These are phyloP conservation scores for Xenopus petersii DNA, from an alignment of 2,797 vertebrate genomes.

Conservation along the genomic window DNA sequence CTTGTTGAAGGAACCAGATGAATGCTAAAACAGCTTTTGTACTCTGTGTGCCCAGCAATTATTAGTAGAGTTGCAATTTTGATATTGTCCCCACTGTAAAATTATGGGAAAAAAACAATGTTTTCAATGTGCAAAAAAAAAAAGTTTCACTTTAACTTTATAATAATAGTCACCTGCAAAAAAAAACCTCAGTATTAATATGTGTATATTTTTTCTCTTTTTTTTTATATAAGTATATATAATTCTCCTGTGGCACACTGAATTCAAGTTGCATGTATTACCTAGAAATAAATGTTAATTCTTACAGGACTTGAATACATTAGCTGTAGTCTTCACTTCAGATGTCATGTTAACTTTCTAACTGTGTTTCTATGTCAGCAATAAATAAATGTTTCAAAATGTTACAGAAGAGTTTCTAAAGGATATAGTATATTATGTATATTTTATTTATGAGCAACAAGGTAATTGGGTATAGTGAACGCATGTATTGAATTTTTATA, in stretches of 20 bases:
- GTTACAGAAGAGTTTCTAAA: slow-evolving; percentile 18
- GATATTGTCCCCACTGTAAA: slow-evolving; percentile 84
- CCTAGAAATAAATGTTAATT: slow-evolving; percentile 53
- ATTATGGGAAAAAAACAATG: slow-evolving; percentile 66
- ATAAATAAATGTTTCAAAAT: slow-evolving; percentile 48
- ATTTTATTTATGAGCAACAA: slow-evolving; percentile 28
- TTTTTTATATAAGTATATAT: slow-evolving; percentile 17
- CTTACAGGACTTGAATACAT: slow-evolving; percentile 58
- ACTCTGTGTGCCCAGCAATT: slow-evolving; percentile 74
- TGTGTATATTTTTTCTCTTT: slow-evolving; percentile 53
- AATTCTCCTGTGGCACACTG: slow-evolving; percentile 47
- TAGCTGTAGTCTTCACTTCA: slow-evolving; percentile 47
- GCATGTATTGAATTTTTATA: slow-evolving; percentile 24
- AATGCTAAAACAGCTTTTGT: slow-evolving; percentile 77
- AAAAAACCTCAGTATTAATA: slow-evolving; percentile 48
- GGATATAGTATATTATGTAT: slow-evolving; percentile 9
- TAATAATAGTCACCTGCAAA: slow-evolving; percentile 52
- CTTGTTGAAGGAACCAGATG: slow-evolving; percentile 72
- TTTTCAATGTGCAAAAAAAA: slow-evolving; percentile 66
- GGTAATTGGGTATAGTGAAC: slow-evolving; percentile 17
- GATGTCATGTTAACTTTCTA: slow-evolving; percentile 45
- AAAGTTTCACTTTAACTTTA: slow-evolving; percentile 61
- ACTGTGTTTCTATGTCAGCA: slow-evolving; percentile 50
- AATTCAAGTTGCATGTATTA: slow-evolving; percentile 60
- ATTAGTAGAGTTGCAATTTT: slow-evolving; percentile 78